Evolutionary conservation across 2,797 vertebrate genomes (phyloP).

Genomic region (Sebastes glaucus): DNA sequence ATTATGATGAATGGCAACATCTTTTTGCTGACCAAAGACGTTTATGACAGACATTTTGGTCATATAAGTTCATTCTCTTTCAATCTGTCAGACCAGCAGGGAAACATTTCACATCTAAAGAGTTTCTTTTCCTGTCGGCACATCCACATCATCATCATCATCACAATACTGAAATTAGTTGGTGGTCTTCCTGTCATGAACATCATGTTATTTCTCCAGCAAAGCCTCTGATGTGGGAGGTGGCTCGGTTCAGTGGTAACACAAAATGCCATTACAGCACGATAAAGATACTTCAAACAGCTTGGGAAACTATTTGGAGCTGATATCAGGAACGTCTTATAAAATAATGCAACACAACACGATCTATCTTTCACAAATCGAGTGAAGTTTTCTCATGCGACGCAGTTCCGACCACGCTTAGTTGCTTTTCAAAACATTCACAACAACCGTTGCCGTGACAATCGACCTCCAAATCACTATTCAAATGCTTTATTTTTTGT

Average conservation of each 20-base stretch:
- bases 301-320: background rate
- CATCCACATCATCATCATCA: background rate
- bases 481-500: no score
- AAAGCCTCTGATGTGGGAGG: background rate
- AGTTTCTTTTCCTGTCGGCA: background rate
- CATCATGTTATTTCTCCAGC: background rate
- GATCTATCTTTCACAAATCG: no score
- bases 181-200: background rate
- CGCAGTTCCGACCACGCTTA: no score
- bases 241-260: background rate
- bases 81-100: background rate
- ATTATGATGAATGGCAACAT: no score
- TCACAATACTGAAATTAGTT: background rate
- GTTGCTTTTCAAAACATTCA: no score
- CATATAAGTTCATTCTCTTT: background rate
- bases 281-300: background rate
- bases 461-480: no score
- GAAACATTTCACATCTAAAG: background rate
- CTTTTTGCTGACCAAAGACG: no score
- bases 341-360: no score
- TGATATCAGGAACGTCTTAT: background rate
- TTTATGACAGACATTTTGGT: no score
- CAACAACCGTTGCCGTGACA: no score
- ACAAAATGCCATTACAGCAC: background rate
- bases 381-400: no score